Percentiles rank a stretch among this genome's conserved stretches.
Evolutionary conservation across 1,140 invertebrate species (phyloP).

Genomic region (Aphelinus certus): DNA sequence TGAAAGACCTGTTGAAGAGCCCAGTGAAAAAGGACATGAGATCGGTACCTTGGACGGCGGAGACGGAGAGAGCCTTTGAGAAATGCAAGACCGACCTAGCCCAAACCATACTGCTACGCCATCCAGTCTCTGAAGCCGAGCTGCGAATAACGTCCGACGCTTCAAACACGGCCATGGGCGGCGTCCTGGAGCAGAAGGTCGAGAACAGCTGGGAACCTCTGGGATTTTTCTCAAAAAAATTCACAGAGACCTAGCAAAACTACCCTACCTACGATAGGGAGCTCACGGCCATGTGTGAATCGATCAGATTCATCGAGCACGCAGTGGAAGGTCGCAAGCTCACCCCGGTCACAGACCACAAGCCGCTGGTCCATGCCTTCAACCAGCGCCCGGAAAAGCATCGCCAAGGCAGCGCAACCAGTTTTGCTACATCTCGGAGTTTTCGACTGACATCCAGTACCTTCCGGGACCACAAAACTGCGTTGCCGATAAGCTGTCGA

Average conservation of each 20-base stretch:
- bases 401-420: not conserved
- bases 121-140: not conserved
- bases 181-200: slow-evolving; percentile 36
- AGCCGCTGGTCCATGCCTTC: too few species aligned
- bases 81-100: too few species aligned
- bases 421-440: not conserved
- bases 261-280: not conserved
- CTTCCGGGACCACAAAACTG: slow-evolving; percentile 6
- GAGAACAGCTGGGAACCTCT: slow-evolving; percentile 44
- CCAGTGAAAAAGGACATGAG: too few species aligned
- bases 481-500: slow-evolving; percentile 29
- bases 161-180: slow-evolving; percentile 42
- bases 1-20: slow-evolving; percentile 1
- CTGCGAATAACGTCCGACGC: slow-evolving; percentile 41
- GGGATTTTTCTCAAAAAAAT: slow-evolving; percentile 22
- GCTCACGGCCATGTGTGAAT: not conserved
- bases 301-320: not conserved
- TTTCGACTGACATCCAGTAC: not conserved
- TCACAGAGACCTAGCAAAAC: not conserved
- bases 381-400: not conserved
- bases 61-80: too few species aligned
- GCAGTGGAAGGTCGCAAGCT: not conserved
- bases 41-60: too few species aligned
- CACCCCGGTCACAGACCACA: too few species aligned
- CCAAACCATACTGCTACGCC: too few species aligned